phyloP scores from a whole-genome alignment of 2,888 invertebrate species.

The Leptinotarsa tumamoca region DNA sequence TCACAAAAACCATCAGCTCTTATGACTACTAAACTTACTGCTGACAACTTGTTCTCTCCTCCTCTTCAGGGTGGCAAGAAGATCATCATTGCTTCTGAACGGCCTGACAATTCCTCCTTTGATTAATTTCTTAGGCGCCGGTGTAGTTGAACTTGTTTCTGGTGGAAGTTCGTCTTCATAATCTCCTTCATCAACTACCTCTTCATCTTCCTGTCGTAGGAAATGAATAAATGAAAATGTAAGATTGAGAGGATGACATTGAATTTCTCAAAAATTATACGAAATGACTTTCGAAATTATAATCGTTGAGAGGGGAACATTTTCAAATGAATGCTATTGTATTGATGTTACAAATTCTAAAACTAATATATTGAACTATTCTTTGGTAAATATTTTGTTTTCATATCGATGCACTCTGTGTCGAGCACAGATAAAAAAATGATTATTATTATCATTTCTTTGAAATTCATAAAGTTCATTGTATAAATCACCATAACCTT shows the following conservation, averaged over 20 bases:
- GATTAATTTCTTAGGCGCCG: slow-evolving; percentile 77
- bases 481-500: too few relatives aligned
- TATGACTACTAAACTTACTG: slow-evolving; percentile 63
- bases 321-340: too few relatives aligned
- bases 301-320: too few relatives aligned
- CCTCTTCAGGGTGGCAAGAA: slow-evolving; percentile 79
- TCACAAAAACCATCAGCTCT: background rate
- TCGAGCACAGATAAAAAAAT: too few relatives aligned
- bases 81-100: slow-evolving; percentile 83
- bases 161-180: slow-evolving; percentile 71
- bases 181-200: slow-evolving; percentile 70
- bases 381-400: too few relatives aligned
- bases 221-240: slow-evolving; percentile 6
- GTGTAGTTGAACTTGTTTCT: slow-evolving; percentile 75
- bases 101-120: slow-evolving; percentile 77
- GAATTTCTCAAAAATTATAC: background rate
- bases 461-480: too few relatives aligned
- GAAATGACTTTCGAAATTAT: background rate
- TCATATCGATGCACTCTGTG: too few relatives aligned
- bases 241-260: background rate
- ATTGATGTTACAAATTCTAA: too few relatives aligned
- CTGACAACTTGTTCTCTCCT: slow-evolving; percentile 77
- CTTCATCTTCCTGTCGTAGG: slow-evolving; percentile 64
- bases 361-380: too few relatives aligned
- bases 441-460: too few relatives aligned